Evolutionary conservation across 1,140 invertebrate genomes (phyloP).

Genomic region (Planococcus citri): DNA sequence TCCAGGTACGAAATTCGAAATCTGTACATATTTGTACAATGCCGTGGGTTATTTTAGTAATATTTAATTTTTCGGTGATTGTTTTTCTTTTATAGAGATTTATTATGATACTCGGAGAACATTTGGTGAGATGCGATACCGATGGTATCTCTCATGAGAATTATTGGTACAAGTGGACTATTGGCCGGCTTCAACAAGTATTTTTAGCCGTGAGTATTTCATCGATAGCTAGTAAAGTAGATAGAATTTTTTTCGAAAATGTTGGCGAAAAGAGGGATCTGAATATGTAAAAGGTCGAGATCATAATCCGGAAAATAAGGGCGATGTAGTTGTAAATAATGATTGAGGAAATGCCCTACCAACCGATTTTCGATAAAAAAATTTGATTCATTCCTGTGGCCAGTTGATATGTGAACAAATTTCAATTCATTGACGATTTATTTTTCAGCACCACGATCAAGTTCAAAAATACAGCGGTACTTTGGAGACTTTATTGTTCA

Average conservation of each 20-base stretch:
- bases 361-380: no score
- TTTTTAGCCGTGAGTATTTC: slow-evolving; percentile 70
- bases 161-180: slow-evolving; percentile 94
- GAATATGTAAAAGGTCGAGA: not conserved
- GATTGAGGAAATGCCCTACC: no score
- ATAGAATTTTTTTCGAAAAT: no score
- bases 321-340: not conserved
- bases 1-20: slow-evolving; percentile 50
- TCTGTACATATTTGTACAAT: not conserved
- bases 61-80: not conserved
- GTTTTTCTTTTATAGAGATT: slow-evolving; percentile 52
- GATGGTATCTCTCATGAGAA: slow-evolving; percentile 86
- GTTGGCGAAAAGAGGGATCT: no score
- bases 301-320: not conserved
- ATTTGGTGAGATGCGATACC: slow-evolving; percentile 83
- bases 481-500: slow-evolving; percentile 87
- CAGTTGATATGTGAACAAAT: no score
- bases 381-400: no score
- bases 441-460: slow-evolving; percentile 82
- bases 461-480: slow-evolving; percentile 95
- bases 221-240: slow-evolving; percentile 25
- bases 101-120: slow-evolving; percentile 95
- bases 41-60: not conserved
- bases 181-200: slow-evolving; percentile 87
- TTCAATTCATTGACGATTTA: slow-evolving; percentile 25